Evolutionary conservation across 1,140 invertebrate species (phyloP).

Genomic region (Ylistrum balloti): DNA sequence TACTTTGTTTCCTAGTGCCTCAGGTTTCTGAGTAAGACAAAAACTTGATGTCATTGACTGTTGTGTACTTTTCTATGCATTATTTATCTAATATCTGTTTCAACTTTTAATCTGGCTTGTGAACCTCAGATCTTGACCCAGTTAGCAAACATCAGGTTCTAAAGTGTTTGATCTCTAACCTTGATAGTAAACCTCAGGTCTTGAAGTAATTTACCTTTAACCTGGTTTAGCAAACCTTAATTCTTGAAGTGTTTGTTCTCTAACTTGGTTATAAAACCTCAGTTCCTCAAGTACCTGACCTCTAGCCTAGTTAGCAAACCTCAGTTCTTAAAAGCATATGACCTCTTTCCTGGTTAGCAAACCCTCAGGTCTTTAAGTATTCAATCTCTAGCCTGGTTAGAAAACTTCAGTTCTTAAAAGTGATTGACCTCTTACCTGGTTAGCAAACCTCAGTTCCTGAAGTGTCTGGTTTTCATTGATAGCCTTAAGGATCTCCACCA

Average conservation of each 20-base stretch:
- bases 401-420: background rate
- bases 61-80: no score
- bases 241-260: background rate
- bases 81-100: no score
- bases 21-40: constrained; percentile 89
- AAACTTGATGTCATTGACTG: background rate
- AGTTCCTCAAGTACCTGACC: background rate
- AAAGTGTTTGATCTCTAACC: background rate
- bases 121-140: no score
- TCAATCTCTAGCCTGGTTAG: background rate
- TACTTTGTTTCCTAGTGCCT: constrained; percentile 97
- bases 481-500: constrained; percentile 92
- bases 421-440: constrained; percentile 91
- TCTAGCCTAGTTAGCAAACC: background rate
- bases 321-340: no score
- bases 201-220: background rate
- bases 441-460: constrained; percentile 96
- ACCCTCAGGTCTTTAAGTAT: no score
- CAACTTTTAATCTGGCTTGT: background rate
- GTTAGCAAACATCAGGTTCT: background rate
- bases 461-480: constrained; percentile 93
- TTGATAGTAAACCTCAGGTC: background rate
- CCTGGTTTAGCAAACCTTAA: background rate
- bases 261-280: background rate
- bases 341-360: no score